These are phyloP conservation scores for Allophyes oxyacanthae DNA, from an alignment of 2,888 invertebrate genomes.

Conservation along the genomic window DNA sequence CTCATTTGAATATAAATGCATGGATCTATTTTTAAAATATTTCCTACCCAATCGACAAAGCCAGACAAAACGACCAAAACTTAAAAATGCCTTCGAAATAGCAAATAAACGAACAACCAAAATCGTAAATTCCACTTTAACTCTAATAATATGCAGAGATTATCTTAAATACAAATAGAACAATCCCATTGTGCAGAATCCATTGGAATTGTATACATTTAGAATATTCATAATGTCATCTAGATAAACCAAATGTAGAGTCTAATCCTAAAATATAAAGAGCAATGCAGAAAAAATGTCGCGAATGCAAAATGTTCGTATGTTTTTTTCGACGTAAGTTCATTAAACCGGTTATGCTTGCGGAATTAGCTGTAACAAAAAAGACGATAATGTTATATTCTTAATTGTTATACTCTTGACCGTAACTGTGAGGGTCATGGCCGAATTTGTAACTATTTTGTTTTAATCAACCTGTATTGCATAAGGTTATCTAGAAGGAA, in stretches of 20 bases:
- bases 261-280: constrained; percentile 26
- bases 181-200: constrained; percentile 34
- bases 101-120: constrained; percentile 17
- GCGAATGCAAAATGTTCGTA: constrained; percentile 29
- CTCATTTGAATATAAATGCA: too few species aligned
- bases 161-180: constrained; percentile 34
- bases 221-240: constrained; percentile 48
- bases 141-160: constrained; percentile 29
- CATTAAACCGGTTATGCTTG: constrained; percentile 35
- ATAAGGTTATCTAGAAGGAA: constrained; percentile 15
- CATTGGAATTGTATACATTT: constrained; percentile 29
- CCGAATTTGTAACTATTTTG: constrained; percentile 15
- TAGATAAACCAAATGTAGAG: constrained; percentile 43
- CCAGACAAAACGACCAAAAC: background rate
- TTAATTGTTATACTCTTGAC: constrained; percentile 49
- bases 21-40: constrained; percentile 4
- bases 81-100: constrained; percentile 17
- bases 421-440: constrained; percentile 45
- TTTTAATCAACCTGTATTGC: background rate
- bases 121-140: constrained; percentile 28
- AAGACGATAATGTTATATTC: constrained; percentile 30
- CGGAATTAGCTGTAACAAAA: constrained; percentile 30
- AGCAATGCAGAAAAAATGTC: constrained; percentile 32
- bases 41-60: constrained; percentile 4
- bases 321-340: constrained; percentile 13